Evolutionary conservation across 2,113 vertebrate genomes (phyloP).

Genomic region (Platysternon megacephalum): DNA sequence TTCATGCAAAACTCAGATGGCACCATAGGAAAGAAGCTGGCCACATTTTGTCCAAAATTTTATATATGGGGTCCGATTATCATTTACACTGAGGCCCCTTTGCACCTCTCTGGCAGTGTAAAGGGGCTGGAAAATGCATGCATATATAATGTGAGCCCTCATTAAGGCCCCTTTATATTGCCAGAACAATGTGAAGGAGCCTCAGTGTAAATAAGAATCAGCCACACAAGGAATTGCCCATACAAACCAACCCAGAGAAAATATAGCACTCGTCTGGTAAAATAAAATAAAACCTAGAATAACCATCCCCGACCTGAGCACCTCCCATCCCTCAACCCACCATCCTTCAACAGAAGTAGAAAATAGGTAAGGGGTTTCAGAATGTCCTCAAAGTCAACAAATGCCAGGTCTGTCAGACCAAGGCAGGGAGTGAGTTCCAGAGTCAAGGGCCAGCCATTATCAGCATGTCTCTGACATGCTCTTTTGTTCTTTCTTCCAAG

Average conservation of each 20-base stretch:
- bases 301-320: neutral
- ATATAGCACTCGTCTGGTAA: neutral
- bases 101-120: fast-evolving
- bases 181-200: neutral
- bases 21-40: neutral
- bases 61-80: neutral
- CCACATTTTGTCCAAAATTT: neutral
- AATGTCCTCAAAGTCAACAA: neutral
- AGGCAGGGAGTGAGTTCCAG: neutral
- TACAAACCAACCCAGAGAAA: neutral
- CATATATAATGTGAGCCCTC: neutral
- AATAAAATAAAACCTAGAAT: neutral
- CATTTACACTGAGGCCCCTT: fast-evolving
- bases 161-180: neutral
- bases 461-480: neutral
- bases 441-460: neutral
- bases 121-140: neutral
- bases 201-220: neutral
- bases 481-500: too few species aligned
- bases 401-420: neutral
- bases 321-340: neutral
- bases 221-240: neutral
- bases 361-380: neutral
- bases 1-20: fast-evolving
- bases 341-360: neutral